A percentile compares a stretch with the other conserved stretches of the same genome.
Conservation (phyloP, 2,888 invertebrate genomes). For the Folsomia candida region DNA sequence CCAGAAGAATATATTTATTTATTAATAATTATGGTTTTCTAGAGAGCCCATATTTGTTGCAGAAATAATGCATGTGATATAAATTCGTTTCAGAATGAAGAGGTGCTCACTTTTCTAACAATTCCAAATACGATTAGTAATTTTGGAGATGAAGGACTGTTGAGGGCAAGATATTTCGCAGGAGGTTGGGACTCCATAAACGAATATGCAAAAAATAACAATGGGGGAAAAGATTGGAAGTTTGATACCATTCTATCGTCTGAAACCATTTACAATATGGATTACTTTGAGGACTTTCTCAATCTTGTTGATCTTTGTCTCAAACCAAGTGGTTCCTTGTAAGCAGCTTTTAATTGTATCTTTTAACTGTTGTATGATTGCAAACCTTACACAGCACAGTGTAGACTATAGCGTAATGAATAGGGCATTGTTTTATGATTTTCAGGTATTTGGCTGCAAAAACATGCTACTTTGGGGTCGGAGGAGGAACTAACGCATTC, state of each 20-base stretch:
- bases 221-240: slow-evolving; percentile 52
- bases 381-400: too few relatives aligned
- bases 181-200: slow-evolving; percentile 69
- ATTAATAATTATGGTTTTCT: neutral
- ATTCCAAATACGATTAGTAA: slow-evolving; percentile 69
- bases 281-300: slow-evolving; percentile 74
- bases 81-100: slow-evolving; percentile 66
- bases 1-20: neutral
- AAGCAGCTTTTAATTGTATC: slow-evolving; percentile 56
- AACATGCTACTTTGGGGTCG: slow-evolving; percentile 91
- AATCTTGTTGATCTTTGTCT: slow-evolving; percentile 65
- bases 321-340: slow-evolving; percentile 64
- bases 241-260: slow-evolving; percentile 86
- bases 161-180: slow-evolving; percentile 59
- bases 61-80: neutral
- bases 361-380: neutral
- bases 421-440: too few relatives aligned
- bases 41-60: too few relatives aligned
- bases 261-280: slow-evolving; percentile 87
- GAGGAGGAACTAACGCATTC: slow-evolving; percentile 79
- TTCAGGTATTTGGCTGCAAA: slow-evolving; percentile 77
- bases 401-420: too few relatives aligned
- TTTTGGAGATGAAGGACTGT: slow-evolving; percentile 52
- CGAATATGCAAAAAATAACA: neutral
- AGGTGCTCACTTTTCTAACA: slow-evolving; percentile 76